phyloP scores from a whole-genome alignment of 2,888 invertebrate genomes.

The Scaeva pyrastri region DNA sequence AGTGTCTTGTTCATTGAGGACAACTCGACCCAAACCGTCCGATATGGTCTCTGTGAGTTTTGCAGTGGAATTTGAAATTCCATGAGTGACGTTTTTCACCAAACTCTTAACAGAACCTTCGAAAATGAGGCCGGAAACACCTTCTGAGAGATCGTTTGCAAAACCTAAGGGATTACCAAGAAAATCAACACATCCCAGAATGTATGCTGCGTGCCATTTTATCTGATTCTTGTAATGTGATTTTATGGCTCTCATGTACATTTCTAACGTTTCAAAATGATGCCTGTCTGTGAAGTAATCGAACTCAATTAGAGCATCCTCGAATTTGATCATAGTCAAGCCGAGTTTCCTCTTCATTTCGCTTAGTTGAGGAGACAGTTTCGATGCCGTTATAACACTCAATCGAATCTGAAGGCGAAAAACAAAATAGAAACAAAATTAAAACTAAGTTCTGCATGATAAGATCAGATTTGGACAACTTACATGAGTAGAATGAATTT shows the following conservation, averaged over 20 bases:
- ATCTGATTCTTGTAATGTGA: slow-evolving; percentile 95
- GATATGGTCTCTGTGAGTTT: slow-evolving; percentile 97
- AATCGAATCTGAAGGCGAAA: slow-evolving; percentile 88
- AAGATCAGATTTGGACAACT: slow-evolving; percentile 22
- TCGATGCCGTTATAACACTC: slow-evolving; percentile 94
- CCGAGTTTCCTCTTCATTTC: slow-evolving; percentile 93
- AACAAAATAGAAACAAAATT: not conserved
- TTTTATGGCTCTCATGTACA: slow-evolving; percentile 91
- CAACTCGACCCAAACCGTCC: slow-evolving; percentile 94
- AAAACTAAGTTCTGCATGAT: not conserved
- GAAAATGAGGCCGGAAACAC: slow-evolving; percentile 94
- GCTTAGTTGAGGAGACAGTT: slow-evolving; percentile 90
- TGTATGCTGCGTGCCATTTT: slow-evolving; percentile 97
- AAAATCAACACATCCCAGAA: slow-evolving; percentile 98
- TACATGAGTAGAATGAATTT: slow-evolving; percentile 91
- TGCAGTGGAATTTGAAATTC: slow-evolving; percentile 98
- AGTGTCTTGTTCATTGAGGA: slow-evolving; percentile 96
- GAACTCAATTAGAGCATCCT: slow-evolving; percentile 97
- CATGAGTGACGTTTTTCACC: slow-evolving; percentile 98
- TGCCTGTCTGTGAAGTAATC: slow-evolving; percentile 94
- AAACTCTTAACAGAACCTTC: slow-evolving; percentile 97
- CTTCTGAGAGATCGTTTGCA: slow-evolving; percentile 97
- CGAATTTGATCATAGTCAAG: slow-evolving; percentile 96
- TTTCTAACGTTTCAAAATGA: slow-evolving; percentile 95
- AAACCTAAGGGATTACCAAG: slow-evolving; percentile 98